Conservation (phyloP, 1,140 invertebrate genomes). For the Chironomus striatipennis region DNA sequence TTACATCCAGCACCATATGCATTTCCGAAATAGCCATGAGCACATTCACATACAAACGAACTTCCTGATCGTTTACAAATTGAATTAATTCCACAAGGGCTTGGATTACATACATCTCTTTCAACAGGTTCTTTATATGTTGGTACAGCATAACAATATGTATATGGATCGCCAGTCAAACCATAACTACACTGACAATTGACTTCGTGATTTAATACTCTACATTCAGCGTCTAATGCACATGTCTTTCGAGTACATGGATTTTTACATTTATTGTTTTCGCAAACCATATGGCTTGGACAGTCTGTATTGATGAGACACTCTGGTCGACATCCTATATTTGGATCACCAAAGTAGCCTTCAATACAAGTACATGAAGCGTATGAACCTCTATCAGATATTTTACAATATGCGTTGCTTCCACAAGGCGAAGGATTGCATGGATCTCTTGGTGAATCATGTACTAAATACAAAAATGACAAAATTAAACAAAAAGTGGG, state of each 20-base stretch:
- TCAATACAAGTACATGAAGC: too few species aligned
- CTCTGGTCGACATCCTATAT: conserved; percentile 62
- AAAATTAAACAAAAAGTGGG: conserved; percentile 57
- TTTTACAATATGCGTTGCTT: too few species aligned
- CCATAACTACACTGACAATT: conserved; percentile 66
- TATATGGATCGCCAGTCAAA: conserved; percentile 72
- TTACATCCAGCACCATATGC: conserved; percentile 61
- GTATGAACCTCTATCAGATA: neutral
- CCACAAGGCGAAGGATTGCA: too few species aligned
- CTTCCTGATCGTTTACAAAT: conserved; percentile 51
- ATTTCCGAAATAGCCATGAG: conserved; percentile 53
- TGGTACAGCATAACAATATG: conserved; percentile 45
- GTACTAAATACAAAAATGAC: too few species aligned
- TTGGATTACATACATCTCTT: conserved; percentile 57
- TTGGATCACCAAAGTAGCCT: too few species aligned
- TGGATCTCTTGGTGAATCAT: too few species aligned
- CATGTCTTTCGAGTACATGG: conserved; percentile 70
- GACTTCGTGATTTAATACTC: conserved; percentile 75
- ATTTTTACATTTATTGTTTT: conserved; percentile 70
- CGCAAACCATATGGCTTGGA: conserved; percentile 66
- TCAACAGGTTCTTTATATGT: conserved; percentile 41
- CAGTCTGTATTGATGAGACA: conserved; percentile 76
- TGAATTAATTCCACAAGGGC: conserved; percentile 64
- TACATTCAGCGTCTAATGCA: conserved; percentile 74
- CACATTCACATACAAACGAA: conserved; percentile 54